Evolutionary conservation across 2,888 invertebrate species (phyloP).

Genomic region (Athripsodes cinereus): DNA sequence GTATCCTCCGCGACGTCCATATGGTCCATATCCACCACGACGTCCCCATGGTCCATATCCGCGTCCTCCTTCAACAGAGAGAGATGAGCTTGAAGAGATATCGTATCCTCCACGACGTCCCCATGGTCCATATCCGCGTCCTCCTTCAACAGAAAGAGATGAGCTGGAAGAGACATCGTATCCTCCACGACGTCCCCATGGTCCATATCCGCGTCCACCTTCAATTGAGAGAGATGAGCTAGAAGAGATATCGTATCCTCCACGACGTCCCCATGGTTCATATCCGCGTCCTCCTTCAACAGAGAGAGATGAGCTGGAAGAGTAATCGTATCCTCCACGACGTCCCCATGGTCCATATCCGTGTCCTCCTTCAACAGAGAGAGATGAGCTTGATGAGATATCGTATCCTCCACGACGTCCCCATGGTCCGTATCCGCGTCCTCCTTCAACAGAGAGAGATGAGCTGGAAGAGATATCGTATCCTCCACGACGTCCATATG

Average conservation of each 20-base stretch:
- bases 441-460: background rate
- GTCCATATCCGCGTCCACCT: background rate
- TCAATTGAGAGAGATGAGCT: too few species aligned
- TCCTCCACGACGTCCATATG: background rate
- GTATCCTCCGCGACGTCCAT: background rate
- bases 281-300: too few species aligned
- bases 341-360: too few species aligned
- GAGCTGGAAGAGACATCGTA: background rate
- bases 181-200: background rate
- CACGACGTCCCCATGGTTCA: too few species aligned
- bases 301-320: background rate
- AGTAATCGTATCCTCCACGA: too few species aligned
- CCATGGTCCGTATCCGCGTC: too few species aligned
- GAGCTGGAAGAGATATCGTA: background rate
- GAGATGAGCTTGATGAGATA: too few species aligned
- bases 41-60: slow-evolving; percentile 4
- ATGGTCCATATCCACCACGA: too few species aligned
- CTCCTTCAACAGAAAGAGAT: background rate
- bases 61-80: slow-evolving; percentile 11
- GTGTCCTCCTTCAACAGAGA: too few species aligned
- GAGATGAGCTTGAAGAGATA: slow-evolving; percentile 1
- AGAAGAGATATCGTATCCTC: too few species aligned
- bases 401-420: too few species aligned
- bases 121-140: background rate
- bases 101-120: background rate